Base-by-base conservation (phyloP, 2,888 invertebrate genomes). In the Lamellibrachia satsuma region DNA sequence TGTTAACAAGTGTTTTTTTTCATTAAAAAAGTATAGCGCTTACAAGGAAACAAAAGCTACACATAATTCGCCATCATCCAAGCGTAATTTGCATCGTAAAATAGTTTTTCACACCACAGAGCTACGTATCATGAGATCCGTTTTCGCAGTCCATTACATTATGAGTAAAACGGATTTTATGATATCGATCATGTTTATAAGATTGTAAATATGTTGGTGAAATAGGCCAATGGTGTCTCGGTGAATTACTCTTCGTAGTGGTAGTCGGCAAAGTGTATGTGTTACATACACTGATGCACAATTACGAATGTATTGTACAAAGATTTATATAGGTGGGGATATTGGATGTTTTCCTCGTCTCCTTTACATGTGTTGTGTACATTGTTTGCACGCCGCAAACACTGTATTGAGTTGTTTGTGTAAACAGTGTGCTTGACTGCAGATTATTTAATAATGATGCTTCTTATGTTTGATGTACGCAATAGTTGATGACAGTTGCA, bases 401-500 rank as follows among this genome's bases (percentile, higher is more conserved):
- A 22, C 75, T 15, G 22, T n/a, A 75, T 75, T 6, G 75, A 75
- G 75, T 75, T 75, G 75, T 75, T 75, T 75, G 75, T 75, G 75
- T 75, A 22, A 15, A 75, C 75, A 15, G 75, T 75, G 22, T 75
- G 75, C 75, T 75, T 75, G 75, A 22, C 75, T 75, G 75, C 75
- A 22, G 75, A 75, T 75, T 75, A 75, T 75, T 75, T 75, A 75
- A 75, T 75, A 75, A 75, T n/a, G 75, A 75, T 75, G 75, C 75
- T 75, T 75, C 75, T 75, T 75, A 75, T 75, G 75, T 75, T 75
- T 75, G 75, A 75, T 75, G 75, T 75, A 75, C 75, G 75, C 75
- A 75, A 75, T 75, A 75, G 75, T 75, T 75, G 75, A 75, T 75
- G 75, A 22, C 75, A 75, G 75, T 22, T 22, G 75, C 75, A 22